A percentile compares a stretch with the other conserved stretches of the same genome.
Evolutionary conservation across 2,888 invertebrate genomes (phyloP).

Genomic region (Hipparchia sbordonii): DNA sequence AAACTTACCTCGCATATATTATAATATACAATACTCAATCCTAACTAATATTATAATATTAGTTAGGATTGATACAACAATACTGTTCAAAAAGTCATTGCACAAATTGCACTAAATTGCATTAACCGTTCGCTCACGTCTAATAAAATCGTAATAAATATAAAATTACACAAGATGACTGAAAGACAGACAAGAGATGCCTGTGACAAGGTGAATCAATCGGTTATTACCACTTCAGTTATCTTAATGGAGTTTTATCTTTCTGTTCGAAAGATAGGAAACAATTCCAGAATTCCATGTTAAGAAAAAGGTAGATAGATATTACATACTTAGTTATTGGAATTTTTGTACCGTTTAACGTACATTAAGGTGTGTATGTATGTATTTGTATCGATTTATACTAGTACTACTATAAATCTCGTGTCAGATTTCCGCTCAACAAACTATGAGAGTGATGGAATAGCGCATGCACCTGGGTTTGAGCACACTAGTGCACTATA

Average conservation of each 20-base stretch:
- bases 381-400: no score
- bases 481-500: no score
- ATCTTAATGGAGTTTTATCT: constrained; percentile 23
- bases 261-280: constrained; percentile 13
- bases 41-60: no score
- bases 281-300: constrained; percentile 5
- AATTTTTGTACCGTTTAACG: background rate
- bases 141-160: constrained; percentile 18
- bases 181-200: constrained; percentile 11
- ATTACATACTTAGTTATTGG: background rate
- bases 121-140: constrained; percentile 12
- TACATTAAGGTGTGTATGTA: no score
- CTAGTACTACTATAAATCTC: no score
- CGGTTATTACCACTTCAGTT: constrained; percentile 9
- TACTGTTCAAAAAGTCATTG: background rate
- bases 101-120: constrained; percentile 18
- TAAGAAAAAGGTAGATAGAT: background rate
- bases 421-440: no score
- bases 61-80: background rate
- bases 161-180: constrained; percentile 16
- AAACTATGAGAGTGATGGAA: no score
- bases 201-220: constrained; percentile 22
- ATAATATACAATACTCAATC: no score
- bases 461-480: no score
- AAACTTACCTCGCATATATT: no score